A percentile compares a stretch with the other conserved stretches of the same genome.
These are phyloP conservation scores for Oreochromis aureus DNA, from an alignment of 2,113 vertebrate genomes.

Conservation along the genomic window DNA sequence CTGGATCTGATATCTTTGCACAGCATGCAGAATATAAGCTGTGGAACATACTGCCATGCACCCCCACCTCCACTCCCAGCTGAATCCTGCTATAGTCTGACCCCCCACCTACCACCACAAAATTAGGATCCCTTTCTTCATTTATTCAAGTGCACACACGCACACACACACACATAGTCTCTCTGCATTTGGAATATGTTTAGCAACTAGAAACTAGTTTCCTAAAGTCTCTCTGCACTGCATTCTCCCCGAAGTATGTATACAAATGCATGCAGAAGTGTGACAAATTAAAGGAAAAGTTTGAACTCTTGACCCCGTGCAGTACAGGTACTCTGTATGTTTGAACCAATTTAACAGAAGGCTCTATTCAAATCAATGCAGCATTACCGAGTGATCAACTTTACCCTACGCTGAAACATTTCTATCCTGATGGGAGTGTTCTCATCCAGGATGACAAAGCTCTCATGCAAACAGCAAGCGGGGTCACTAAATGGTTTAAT, in stretches of 20 bases:
- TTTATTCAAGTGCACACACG: neutral
- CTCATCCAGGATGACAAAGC: neutral
- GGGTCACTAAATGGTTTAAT: neutral
- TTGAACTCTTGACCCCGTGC: neutral
- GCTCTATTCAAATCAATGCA: neutral
- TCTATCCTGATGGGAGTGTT: neutral
- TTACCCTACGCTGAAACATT: neutral
- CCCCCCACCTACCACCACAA: neutral
- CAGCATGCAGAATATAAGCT: constrained; percentile 32
- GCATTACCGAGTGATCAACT: neutral
- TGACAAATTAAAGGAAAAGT: neutral
- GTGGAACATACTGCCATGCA: neutral
- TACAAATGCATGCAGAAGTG: neutral
- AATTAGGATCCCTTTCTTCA: constrained; percentile 20
- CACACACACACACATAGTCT: neutral
- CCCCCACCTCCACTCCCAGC: neutral
- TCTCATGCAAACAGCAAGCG: neutral
- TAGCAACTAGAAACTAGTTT: neutral
- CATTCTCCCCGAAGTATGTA: neutral
- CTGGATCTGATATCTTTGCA: constrained; percentile 35
- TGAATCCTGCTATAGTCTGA: constrained; percentile 46
- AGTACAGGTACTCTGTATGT: neutral
- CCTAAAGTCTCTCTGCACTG: neutral
- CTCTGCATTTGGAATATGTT: neutral
- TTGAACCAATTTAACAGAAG: neutral